These are phyloP conservation scores for Tridacna gigas DNA, from an alignment of 2,888 invertebrate genomes.

Conservation along the genomic window DNA sequence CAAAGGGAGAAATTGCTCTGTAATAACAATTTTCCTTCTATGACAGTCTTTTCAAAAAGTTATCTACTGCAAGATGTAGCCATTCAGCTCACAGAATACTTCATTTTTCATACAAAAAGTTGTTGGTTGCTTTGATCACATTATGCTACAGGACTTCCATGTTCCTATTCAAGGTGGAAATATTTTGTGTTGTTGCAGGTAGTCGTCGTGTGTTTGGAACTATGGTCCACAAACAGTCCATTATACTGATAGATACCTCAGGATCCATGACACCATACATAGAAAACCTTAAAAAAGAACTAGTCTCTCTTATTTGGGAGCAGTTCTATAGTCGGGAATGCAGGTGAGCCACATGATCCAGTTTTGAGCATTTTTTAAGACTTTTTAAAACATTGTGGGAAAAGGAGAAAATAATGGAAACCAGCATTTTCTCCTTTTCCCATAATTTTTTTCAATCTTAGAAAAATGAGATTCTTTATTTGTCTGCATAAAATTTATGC, in stretches of 20 bases:
- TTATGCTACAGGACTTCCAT: too few relatives aligned
- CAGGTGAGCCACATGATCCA: not conserved
- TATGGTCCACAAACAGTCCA: not conserved
- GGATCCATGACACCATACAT: conserved; percentile 19
- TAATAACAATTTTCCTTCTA: too few relatives aligned
- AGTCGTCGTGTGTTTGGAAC: conserved; percentile 19
- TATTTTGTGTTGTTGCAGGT: not conserved
- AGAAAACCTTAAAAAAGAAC: conserved; percentile 15
- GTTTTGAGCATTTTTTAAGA: not conserved
- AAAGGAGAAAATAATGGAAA: not conserved
- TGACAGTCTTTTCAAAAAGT: too few relatives aligned
- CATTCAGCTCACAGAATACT: too few relatives aligned
- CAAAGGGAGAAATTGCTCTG: too few relatives aligned
- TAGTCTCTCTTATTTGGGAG: conserved; percentile 9
- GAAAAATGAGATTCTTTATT: too few relatives aligned
- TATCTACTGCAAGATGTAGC: too few relatives aligned
- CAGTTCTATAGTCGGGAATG: conserved; percentile 11
- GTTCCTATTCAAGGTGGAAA: too few relatives aligned
- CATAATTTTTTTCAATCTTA: not conserved
- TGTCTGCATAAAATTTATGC: too few relatives aligned
- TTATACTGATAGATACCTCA: conserved; percentile 16
- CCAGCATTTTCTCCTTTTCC: not conserved
- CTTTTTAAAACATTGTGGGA: not conserved
- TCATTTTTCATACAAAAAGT: too few relatives aligned
- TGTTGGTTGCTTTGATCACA: too few relatives aligned